Base-by-base conservation (phyloP, 1,140 invertebrate species). In the Neodiprion lecontei region DNA sequence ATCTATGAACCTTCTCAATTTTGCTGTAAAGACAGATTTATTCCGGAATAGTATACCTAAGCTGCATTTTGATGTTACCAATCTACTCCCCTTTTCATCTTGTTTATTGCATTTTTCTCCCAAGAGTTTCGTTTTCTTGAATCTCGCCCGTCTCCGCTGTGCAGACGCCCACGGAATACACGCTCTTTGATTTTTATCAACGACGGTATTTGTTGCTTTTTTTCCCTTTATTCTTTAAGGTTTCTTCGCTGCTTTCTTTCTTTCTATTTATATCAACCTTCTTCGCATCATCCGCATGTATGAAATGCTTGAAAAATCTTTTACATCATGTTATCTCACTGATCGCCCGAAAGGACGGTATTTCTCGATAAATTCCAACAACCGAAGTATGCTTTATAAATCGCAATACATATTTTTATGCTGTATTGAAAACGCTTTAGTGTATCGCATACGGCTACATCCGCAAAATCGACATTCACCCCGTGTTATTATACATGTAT, bases 61-160 rank as follows among this genome's bases (percentile, higher is more conserved):
- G 67, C 5, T 47, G 67, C 67, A 69, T 69, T 69, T 21, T 69
- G 67, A 69, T 65, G 17, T 47, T 23, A 23, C 67, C 14, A 11
- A 69, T 17, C 67, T 4, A 47, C 67, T 61, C 23, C 14, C 67
- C 67, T 47, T 69, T 69, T 69, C 67, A 69, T 69, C 67, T 47
- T 69, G 40, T 69, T 69, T 69, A 69, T 69, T 69, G 12, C 67
- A 69, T 69, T 69, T 69, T 69, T 69, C 11, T 23, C 40, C 67
- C 67, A 11, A 69, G 23, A 69, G 21, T 69, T 69, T 11, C 11
- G 67, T 69, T 69, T 69, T 3, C 67, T 23, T 8, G 67, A 69
- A 47, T 23, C 53, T 61, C n/a, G 53, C 40, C 12, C 23, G 11
- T 11, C 28, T 28, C 28, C 28, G 28, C 28, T 28, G 28, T 28